phyloP scores from a whole-genome alignment of 2,888 invertebrate genomes.

The Apamea anceps region DNA sequence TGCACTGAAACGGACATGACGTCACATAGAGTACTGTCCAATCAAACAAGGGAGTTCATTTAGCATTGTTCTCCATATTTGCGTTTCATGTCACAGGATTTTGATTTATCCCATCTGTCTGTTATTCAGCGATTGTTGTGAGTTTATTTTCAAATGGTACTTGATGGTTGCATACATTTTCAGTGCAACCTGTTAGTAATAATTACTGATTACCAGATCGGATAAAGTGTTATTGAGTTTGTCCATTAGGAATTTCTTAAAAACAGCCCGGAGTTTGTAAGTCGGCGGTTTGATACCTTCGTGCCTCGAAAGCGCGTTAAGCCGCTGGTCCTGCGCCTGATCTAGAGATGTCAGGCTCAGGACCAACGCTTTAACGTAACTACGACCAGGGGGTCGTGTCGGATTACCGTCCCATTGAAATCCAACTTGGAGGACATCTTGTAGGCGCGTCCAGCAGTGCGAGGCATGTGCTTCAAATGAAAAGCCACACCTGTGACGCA shows the following conservation, averaged over 20 bases:
- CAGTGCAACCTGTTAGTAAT: not conserved
- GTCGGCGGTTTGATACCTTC: not conserved
- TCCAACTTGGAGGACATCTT: not conserved
- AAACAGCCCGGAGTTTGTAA: too few species aligned
- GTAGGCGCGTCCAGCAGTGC: too few species aligned
- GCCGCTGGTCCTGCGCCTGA: not conserved
- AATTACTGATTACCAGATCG: not conserved
- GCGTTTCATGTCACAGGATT: constrained; percentile 53
- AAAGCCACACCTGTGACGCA: too few species aligned
- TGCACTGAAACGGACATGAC: constrained; percentile 43
- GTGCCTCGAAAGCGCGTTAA: not conserved
- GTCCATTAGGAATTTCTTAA: not conserved
- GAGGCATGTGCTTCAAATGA: not conserved
- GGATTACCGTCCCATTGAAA: not conserved
- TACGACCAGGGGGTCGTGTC: not conserved
- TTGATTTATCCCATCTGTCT: constrained; percentile 44
- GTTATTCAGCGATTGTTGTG: constrained; percentile 41
- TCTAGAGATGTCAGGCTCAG: too few species aligned
- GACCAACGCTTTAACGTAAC: too few species aligned
- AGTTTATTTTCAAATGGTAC: constrained; percentile 25
- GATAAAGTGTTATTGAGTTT: not conserved
- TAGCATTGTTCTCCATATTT: constrained; percentile 60
- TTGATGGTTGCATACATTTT: not conserved
- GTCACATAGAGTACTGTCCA: constrained; percentile 51
- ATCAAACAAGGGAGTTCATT: constrained; percentile 64